These are phyloP conservation scores for Otolemur garnettii DNA, from an alignment of 2,113 vertebrate species.

Conservation along the genomic window DNA sequence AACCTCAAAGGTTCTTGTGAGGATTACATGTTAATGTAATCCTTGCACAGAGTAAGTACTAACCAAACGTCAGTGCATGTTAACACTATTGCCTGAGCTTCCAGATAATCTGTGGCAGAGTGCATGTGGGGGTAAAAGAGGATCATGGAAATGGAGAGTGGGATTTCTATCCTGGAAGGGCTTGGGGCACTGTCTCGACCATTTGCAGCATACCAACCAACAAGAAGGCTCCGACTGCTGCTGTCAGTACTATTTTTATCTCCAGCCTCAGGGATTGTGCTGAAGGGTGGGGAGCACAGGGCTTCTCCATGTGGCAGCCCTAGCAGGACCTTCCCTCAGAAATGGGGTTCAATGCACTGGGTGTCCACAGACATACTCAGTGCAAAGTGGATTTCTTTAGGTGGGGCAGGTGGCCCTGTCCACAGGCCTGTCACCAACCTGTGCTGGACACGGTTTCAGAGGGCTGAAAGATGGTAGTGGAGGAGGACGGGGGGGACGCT, in stretches of 20 bases:
- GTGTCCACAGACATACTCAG: not conserved
- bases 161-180: not conserved
- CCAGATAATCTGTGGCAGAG: not conserved
- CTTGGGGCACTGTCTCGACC: not conserved
- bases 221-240: not conserved
- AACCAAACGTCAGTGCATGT: not conserved
- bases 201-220: not conserved
- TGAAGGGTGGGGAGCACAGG: not conserved
- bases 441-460: slow-evolving; percentile 89
- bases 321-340: not conserved
- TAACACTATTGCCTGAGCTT: not conserved
- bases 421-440: slow-evolving; percentile 80
- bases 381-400: not conserved
- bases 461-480: slow-evolving; percentile 87
- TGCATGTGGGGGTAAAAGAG: not conserved
- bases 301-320: not conserved
- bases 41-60: not conserved
- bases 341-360: not conserved
- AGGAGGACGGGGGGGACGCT: slow-evolving; percentile 87
- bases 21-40: not conserved
- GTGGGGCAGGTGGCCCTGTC: slow-evolving; percentile 1
- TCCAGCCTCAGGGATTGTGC: not conserved
- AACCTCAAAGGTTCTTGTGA: not conserved
- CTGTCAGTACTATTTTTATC: not conserved
- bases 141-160: not conserved